Percentiles rank a stretch among this genome's conserved stretches.
phyloP scores from a whole-genome alignment of 2,888 invertebrate species.

The Dione juno region DNA sequence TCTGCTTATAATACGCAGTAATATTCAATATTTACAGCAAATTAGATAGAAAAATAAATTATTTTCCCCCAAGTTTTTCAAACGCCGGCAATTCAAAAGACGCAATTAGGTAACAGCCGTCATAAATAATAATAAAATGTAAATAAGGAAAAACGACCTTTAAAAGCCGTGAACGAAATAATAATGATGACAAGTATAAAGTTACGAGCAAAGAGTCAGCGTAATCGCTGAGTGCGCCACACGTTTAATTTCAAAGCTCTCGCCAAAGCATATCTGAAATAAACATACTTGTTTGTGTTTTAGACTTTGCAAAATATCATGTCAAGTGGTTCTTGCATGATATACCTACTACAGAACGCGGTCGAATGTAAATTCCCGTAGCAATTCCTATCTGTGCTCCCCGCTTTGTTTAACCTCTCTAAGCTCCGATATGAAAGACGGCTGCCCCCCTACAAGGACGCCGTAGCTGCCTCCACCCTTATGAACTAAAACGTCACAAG shows the following conservation, averaged over 20 bases:
- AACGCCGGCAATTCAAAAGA: conserved; percentile 9
- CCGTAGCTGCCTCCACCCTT: conserved; percentile 51
- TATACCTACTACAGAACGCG: conserved; percentile 40
- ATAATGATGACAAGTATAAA: conserved; percentile 27
- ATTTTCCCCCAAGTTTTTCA: conserved; percentile 7
- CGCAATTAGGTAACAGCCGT: conserved; percentile 16
- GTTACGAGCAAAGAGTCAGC: conserved; percentile 12
- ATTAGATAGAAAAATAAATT: conserved; percentile 2
- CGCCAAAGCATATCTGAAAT: conserved; percentile 25
- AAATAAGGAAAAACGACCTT: conserved; percentile 23
- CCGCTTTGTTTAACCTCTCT: conserved; percentile 57
- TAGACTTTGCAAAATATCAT: conserved; percentile 29
- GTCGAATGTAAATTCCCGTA: conserved; percentile 46
- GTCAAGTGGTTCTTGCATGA: conserved; percentile 35
- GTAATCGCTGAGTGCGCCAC: conserved; percentile 11
- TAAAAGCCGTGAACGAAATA: conserved; percentile 18
- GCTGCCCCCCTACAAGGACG: conserved; percentile 60
- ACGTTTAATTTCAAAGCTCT: conserved; percentile 15
- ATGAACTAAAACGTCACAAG: conserved; percentile 55
- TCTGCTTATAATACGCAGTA: background rate
- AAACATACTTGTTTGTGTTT: conserved; percentile 19
- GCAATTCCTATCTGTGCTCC: conserved; percentile 46
- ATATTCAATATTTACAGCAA: background rate
- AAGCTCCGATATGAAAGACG: conserved; percentile 67
- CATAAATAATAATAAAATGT: conserved; percentile 24